Conservation (phyloP, 2,113 vertebrate genomes). For the Sapayoa aenigma region DNA sequence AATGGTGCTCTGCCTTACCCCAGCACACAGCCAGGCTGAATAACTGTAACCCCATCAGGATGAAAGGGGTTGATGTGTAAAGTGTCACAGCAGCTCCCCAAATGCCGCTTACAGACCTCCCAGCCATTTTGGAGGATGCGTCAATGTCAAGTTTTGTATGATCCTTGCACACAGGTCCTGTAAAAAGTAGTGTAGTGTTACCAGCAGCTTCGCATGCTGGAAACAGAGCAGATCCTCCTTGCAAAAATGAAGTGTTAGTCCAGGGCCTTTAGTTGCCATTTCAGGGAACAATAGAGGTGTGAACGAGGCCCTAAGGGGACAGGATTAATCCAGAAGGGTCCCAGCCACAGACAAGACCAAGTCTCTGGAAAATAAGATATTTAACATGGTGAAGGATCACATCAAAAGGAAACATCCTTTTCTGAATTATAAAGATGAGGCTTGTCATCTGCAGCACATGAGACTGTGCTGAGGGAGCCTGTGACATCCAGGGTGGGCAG, state of each 20-base stretch:
- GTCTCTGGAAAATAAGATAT: neutral
- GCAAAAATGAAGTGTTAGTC: neutral
- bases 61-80: too few relatives aligned
- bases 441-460: neutral
- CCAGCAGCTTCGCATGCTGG: neutral
- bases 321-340: neutral
- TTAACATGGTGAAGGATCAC: neutral
- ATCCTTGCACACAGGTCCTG: neutral
- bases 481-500: neutral
- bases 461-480: neutral
- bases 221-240: neutral
- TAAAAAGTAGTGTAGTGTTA: neutral
- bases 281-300: neutral
- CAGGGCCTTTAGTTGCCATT: neutral
- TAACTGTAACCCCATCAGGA: neutral
- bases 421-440: neutral
- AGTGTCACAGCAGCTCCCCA: neutral
- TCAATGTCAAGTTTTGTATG: neutral
- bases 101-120: neutral
- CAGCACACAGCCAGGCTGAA: rapidly evolving
- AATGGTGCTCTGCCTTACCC: neutral
- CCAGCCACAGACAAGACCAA: neutral
- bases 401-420: neutral
- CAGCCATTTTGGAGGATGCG: neutral
- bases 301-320: neutral